Evolutionary conservation across 2,797 vertebrate species (phyloP).

Genomic region (Sebastes oblongus): DNA sequence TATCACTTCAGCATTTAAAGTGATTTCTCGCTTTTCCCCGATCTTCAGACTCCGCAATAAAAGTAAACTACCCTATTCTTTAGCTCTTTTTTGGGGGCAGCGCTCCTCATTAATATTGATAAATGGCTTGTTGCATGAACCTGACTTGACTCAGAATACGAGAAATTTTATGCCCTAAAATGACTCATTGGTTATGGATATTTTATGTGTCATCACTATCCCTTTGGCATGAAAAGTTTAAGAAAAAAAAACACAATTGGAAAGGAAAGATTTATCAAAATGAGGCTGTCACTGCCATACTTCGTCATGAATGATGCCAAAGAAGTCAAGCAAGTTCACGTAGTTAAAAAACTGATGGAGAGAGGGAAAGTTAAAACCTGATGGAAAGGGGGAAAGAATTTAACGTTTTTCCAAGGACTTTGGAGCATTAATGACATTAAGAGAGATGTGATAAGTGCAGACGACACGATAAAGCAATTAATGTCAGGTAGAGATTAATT

Average conservation of each 20-base stretch:
- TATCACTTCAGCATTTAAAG: not conserved
- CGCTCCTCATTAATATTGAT: slow-evolving; percentile 35
- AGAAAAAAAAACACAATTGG: not conserved
- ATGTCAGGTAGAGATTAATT: slow-evolving; percentile 63
- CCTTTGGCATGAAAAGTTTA: slow-evolving; percentile 4
- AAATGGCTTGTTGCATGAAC: slow-evolving; percentile 13
- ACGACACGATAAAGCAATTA: slow-evolving; percentile 41
- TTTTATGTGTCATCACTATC: slow-evolving; percentile 17
- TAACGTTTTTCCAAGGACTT: slow-evolving; percentile 36
- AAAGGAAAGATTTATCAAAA: slow-evolving; percentile 5
- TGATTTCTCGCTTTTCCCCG: slow-evolving; percentile 2
- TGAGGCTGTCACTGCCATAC: not conserved
- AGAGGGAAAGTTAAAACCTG: not conserved
- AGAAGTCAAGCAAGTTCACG: not conserved
- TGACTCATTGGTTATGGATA: slow-evolving; percentile 18
- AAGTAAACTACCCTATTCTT: slow-evolving; percentile 10
- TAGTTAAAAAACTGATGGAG: not conserved
- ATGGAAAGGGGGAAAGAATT: not conserved
- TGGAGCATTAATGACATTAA: slow-evolving; percentile 25
- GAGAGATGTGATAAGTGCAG: slow-evolving; percentile 40
- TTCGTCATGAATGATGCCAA: slow-evolving; percentile 4
- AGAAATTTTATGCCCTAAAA: slow-evolving; percentile 8
- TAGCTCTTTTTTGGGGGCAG: not conserved
- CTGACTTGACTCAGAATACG: slow-evolving; percentile 9
- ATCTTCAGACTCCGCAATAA: slow-evolving; percentile 5